Evolutionary conservation across 1,140 invertebrate genomes (phyloP).

Genomic region (Megalonaias nervosa): DNA sequence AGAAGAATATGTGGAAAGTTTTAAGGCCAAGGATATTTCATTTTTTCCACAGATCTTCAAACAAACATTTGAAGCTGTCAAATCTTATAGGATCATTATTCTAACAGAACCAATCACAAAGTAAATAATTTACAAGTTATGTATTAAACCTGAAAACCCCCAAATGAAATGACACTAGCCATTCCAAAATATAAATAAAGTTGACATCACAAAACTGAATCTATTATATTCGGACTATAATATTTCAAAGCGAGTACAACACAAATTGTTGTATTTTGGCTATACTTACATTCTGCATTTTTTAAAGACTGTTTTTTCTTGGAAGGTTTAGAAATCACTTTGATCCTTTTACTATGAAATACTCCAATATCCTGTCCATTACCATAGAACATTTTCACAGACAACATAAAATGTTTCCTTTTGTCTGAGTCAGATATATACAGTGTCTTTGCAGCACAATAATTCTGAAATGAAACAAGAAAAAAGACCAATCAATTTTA

Average conservation of each 20-base stretch:
- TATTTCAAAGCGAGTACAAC: background rate
- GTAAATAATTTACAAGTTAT: no score
- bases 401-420: conserved; percentile 99
- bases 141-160: no score
- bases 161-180: no score
- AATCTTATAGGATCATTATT: no score
- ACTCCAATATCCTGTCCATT: conserved; percentile 98
- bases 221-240: background rate
- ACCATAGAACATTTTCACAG: conserved; percentile 99
- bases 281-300: conserved; percentile 90
- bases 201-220: background rate
- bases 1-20: no score
- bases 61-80: no score
- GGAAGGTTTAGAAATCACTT: conserved; percentile 99
- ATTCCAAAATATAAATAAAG: background rate
- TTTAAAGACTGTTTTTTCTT: conserved; percentile 99
- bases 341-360: conserved; percentile 98
- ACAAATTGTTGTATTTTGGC: background rate
- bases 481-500: background rate
- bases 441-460: conserved; percentile 99
- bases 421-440: conserved; percentile 99
- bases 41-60: no score
- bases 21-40: no score
- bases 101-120: no score
- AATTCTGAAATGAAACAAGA: conserved; percentile 81